Evolutionary conservation across 2,888 invertebrate genomes (phyloP).

Genomic region (Catocala nupta): DNA sequence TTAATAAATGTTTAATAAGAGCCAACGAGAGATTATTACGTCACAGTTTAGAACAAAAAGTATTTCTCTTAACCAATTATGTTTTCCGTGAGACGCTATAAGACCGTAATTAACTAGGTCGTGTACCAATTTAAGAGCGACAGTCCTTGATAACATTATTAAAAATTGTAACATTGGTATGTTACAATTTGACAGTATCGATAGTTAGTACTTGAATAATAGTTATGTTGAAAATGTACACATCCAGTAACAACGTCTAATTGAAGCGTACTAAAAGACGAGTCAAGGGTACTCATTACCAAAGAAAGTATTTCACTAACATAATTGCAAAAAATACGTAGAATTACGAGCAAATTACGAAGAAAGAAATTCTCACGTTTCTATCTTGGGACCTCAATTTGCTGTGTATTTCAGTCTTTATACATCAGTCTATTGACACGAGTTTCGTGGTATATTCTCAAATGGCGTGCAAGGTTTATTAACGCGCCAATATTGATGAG

Average conservation of each 20-base stretch:
- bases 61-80: too few relatives aligned
- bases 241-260: not conserved
- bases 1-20: too few relatives aligned
- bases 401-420: not conserved
- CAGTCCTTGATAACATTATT: too few relatives aligned
- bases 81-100: too few relatives aligned
- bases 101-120: too few relatives aligned
- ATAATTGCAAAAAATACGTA: not conserved
- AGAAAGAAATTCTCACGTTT: not conserved
- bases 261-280: not conserved
- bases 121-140: too few relatives aligned
- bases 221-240: not conserved
- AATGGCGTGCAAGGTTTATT: constrained; percentile 12
- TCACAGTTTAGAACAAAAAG: too few relatives aligned
- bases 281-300: not conserved
- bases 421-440: not conserved
- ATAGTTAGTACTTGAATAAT: not conserved
- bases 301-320: not conserved
- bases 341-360: not conserved
- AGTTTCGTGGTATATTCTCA: not conserved
- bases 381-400: not conserved
- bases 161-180: too few relatives aligned
- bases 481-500: constrained; percentile 21
- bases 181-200: too few relatives aligned
- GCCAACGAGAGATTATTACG: too few relatives aligned